These are phyloP conservation scores for Pegoplata infirma DNA, from an alignment of 2,888 invertebrate species.

Conservation along the genomic window DNA sequence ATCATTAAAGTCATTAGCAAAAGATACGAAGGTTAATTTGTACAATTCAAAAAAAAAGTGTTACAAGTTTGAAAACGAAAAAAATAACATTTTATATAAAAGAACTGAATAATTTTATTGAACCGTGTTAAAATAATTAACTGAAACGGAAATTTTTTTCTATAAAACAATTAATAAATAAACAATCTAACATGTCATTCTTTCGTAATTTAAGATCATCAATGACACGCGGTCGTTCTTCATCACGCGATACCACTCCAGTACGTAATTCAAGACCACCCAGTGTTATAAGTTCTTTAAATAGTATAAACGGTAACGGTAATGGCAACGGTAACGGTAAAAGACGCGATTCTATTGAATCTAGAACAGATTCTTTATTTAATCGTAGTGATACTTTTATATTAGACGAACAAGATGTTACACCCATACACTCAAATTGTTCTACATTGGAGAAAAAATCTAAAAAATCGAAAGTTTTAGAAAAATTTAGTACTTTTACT, in stretches of 20 bases:
- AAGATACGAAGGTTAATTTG: slow-evolving; percentile 42
- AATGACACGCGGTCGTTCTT: slow-evolving; percentile 72
- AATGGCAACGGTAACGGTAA: slow-evolving; percentile 36
- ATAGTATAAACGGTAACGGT: slow-evolving; percentile 22
- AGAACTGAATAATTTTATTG: neutral
- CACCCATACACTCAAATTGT: slow-evolving; percentile 67
- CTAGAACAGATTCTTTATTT: slow-evolving; percentile 68
- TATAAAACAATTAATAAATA: too few species aligned
- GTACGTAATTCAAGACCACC: slow-evolving; percentile 70
- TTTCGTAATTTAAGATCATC: slow-evolving; percentile 76
- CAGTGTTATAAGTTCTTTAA: slow-evolving; percentile 68
- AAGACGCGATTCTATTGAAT: slow-evolving; percentile 71
- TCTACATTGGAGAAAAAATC: slow-evolving; percentile 73
- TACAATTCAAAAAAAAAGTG: too few species aligned
- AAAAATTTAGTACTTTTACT: slow-evolving; percentile 76
- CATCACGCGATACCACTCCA: slow-evolving; percentile 75
- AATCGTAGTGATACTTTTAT: slow-evolving; percentile 77
- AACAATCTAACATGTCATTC: slow-evolving; percentile 76
- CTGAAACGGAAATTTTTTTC: too few species aligned
- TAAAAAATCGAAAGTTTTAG: slow-evolving; percentile 73
- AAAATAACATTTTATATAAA: neutral
- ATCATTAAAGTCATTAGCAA: slow-evolving; percentile 53
- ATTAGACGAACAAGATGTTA: slow-evolving; percentile 69
- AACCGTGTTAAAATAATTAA: neutral
- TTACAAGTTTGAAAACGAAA: slow-evolving; percentile 8